These are phyloP conservation scores for Sebastiscus albofasciatus DNA, from an alignment of 2,797 vertebrate species.

Conservation along the genomic window DNA sequence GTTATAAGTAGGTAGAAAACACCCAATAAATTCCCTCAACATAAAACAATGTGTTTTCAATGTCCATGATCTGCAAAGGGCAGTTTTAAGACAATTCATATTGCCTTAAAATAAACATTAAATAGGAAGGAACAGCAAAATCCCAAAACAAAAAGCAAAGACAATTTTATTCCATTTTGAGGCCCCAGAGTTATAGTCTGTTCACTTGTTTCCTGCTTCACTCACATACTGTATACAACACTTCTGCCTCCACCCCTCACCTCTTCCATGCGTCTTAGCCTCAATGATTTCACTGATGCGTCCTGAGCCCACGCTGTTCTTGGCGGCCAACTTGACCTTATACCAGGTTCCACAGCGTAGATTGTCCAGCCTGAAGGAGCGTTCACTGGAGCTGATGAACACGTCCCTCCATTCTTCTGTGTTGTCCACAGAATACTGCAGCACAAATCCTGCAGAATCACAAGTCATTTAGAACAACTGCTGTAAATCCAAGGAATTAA, in stretches of 20 bases:
- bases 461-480: neutral
- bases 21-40: neutral
- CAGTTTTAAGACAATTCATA: neutral
- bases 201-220: neutral
- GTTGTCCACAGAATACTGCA: constrained; percentile 99
- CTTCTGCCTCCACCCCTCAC: constrained; percentile 69
- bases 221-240: neutral
- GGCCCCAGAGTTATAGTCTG: neutral
- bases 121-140: neutral
- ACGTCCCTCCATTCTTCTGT: constrained; percentile 98
- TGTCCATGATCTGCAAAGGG: neutral
- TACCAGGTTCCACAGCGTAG: constrained; percentile 99
- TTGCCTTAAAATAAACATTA: neutral
- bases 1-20: neutral
- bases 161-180: neutral
- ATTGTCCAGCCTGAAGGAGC: constrained; percentile 97
- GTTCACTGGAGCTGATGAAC: constrained; percentile 95
- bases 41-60: neutral
- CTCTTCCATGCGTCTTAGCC: constrained; percentile 97
- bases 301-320: constrained; percentile 97
- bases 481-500: neutral
- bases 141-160: neutral
- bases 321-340: constrained; percentile 98
- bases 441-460: constrained; percentile 89
- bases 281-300: constrained; percentile 99